Base-by-base conservation (phyloP, 2,888 invertebrate genomes). In the Hypolimnas misippus region DNA sequence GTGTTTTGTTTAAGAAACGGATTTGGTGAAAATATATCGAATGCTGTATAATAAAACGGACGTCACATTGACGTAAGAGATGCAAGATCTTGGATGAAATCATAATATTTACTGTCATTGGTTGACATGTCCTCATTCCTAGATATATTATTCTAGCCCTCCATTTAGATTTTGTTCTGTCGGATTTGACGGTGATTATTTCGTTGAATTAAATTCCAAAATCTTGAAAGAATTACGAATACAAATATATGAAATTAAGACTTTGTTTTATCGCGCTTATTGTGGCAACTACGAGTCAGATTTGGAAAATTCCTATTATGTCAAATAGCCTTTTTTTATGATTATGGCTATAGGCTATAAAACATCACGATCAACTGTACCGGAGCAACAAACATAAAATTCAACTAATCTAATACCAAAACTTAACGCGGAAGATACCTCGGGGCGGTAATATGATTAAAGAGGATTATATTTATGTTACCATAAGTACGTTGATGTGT, bases 41-140 rank as follows among this genome's bases (percentile, higher is more conserved):
- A 82, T 62, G 75, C 78, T 76, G 78, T 79, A 82, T 88, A 86
- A 89, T 88, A 85, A 89, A 87, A 86, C 86, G 79, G 83, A 89
- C 90, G 90, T 91, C 90, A 89, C 83, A 89, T 87, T 90, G 89
- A 90, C 90, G 90, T 83, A 87, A 86, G 82, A 81, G 85, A 84
- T 87, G 87, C 87, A 87, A 84, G 82, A 87, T 88, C 86, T 86
- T 75, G 79, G 82, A 78, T 85, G 84, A 84, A 89, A 88, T 89
- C 86, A 85, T 87, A 86, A 88, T 87, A 89, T 88, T 86, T 85
- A 83, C 84, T 84, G 87, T 87, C 86, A 88, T 81, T 76, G 72
- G 76, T 70, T 74, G 81, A 82, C 80, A 76, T 78, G 85, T 73
- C 81, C 84, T 82, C 81, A 78, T 84, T 85, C 82, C 77, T 76